These are phyloP conservation scores for Adoxophyes honmai DNA, from an alignment of 1,140 invertebrate genomes.

Conservation along the genomic window DNA sequence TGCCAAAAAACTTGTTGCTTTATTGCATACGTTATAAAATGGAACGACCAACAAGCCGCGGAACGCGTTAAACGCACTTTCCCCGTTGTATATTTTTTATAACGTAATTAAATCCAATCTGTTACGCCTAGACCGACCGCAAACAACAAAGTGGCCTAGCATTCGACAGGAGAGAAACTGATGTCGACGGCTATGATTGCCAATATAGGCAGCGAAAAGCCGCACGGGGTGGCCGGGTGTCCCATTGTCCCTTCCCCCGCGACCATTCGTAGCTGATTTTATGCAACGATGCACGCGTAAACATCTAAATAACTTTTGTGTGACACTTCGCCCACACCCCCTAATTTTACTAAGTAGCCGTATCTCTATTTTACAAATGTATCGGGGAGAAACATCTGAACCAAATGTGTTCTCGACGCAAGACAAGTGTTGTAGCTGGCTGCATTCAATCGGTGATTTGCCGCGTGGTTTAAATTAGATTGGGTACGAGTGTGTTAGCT, in stretches of 20 bases:
- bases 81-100: no score
- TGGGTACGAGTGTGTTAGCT: background rate
- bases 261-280: slow-evolving; percentile 70
- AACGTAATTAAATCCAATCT: no score
- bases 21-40: no score
- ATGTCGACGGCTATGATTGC: slow-evolving; percentile 42
- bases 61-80: no score
- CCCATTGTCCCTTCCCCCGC: slow-evolving; percentile 60
- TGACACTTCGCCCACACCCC: slow-evolving; percentile 64
- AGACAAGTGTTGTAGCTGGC: slow-evolving; percentile 17
- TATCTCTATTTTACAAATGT: slow-evolving; percentile 59
- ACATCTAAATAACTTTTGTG: slow-evolving; percentile 76
- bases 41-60: no score
- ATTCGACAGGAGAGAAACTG: slow-evolving; percentile 30
- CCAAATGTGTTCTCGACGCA: slow-evolving; percentile 37
- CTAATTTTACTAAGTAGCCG: slow-evolving; percentile 73
- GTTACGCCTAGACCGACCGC: background rate
- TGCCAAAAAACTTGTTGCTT: no score
- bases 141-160: background rate
- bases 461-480: slow-evolving; percentile 9
- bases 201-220: slow-evolving; percentile 58
- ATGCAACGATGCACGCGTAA: slow-evolving; percentile 73
- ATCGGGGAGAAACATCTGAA: slow-evolving; percentile 43
- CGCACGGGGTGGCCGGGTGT: slow-evolving; percentile 52
- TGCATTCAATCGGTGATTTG: slow-evolving; percentile 3